Conservation (phyloP, 2,113 vertebrate genomes). For the Sylvietta virens region DNA sequence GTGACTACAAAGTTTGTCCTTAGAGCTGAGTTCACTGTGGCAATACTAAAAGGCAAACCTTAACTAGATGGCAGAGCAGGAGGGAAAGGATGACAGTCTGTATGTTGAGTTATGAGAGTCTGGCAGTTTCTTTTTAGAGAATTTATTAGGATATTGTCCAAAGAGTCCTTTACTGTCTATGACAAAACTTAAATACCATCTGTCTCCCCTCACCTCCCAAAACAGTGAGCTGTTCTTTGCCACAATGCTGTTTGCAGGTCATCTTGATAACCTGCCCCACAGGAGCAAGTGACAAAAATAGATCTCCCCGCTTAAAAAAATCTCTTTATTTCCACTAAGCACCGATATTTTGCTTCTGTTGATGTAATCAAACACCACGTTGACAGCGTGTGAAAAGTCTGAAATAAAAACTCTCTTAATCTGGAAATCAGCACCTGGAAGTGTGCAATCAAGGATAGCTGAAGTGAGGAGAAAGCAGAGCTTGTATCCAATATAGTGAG, state of each 20-base stretch:
- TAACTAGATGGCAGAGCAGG: not conserved
- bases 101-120: not conserved
- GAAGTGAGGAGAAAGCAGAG: not conserved
- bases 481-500: not conserved
- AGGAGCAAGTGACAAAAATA: conserved; percentile 63
- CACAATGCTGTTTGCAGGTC: conserved; percentile 20
- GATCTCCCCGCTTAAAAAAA: not conserved
- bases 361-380: conserved; percentile 46
- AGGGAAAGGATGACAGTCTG: not conserved
- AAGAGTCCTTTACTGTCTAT: conserved; percentile 36
- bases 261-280: conserved; percentile 60
- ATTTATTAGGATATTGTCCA: conserved; percentile 40
- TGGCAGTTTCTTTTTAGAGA: not conserved
- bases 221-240: conserved; percentile 36
- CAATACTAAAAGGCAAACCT: not conserved
- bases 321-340: conserved; percentile 38
- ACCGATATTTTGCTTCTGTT: not conserved
- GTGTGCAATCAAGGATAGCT: not conserved
- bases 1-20: not conserved
- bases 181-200: conserved; percentile 35
- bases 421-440: conserved; percentile 59
- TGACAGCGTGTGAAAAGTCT: conserved; percentile 44
- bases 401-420: conserved; percentile 51
- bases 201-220: not conserved
- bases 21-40: not conserved